Evolutionary conservation across 1,140 invertebrate species (phyloP), one percentile per base, ranked within the genome.

Genomic region (Epicauta chinensis): DNA sequence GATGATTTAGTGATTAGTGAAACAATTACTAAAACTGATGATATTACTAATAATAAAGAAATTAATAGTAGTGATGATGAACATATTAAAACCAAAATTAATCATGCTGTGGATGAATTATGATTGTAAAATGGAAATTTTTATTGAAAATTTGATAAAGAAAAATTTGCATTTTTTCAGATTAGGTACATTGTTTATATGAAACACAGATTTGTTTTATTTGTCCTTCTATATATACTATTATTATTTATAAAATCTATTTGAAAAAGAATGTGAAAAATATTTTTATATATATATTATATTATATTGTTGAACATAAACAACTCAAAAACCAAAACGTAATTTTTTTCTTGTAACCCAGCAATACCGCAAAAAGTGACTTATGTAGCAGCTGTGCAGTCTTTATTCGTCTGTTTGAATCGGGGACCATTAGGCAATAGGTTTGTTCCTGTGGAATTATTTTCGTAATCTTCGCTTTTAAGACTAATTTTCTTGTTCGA

Each of bases 221-320:
- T 32, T 44, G 10, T 46, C 37, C 35, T 46, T 35, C 32, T 46
- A 46, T 36, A 46, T 35, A 46, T 29, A 42, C 42, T 32, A 13
- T 16, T 46, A 47, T 47, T 38, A 34, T 47, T 37, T 47, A 47
- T 47, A 38, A 23, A 23, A 15, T 16, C 14, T 47, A 37, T 47
- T 38, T 37, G 38, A 47, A 46, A 17, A 43, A 47, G 38, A 47
- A 38, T 47, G 45, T 47, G 45, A 47, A 16, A 47, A 5, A 47
- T 46, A 46, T 46, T 46, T 47, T 47, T 47, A 36, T 47, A 47
- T 47, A 23, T 23, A 23, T 37, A 47, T 47, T 37, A 37, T 47
- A 47, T 47, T 43, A 47, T 34, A 46, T 35, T 46, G 43, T 46
- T 46, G 43, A 46, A 46, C 43, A 46, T 46, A 46, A 46, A 46